Conservation (phyloP, 2,797 vertebrate genomes). For the Smutsia gigantea region DNA sequence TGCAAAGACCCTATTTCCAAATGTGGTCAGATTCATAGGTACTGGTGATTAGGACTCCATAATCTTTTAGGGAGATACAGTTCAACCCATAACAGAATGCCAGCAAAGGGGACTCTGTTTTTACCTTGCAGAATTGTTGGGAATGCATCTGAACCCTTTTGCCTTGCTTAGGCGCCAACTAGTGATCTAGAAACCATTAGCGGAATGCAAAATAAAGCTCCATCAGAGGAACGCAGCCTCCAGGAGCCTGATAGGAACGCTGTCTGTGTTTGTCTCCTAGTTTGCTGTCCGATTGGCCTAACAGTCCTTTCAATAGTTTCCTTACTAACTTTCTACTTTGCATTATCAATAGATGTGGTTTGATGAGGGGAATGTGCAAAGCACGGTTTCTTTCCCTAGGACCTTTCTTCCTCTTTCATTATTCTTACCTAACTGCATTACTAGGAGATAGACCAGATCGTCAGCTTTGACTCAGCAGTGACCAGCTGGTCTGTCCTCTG, state of each 20-base stretch:
- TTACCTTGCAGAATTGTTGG: not conserved
- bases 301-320: not conserved
- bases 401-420: not conserved
- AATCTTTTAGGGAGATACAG: not conserved
- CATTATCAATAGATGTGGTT: not conserved
- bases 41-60: not conserved
- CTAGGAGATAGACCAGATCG: slow-evolving; percentile 34
- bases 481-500: not conserved
- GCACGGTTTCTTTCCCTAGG: not conserved
- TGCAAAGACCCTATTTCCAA: not conserved
- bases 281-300: not conserved
- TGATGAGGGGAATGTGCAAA: not conserved
- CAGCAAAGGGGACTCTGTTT: not conserved
- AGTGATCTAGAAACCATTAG: not conserved
- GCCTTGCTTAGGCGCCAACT: not conserved
- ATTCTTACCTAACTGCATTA: slow-evolving; percentile 26
- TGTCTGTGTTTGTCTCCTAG: not conserved
- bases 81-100: not conserved
- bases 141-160: not conserved
- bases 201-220: not conserved
- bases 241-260: accelerated
- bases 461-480: not conserved
- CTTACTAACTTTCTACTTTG: not conserved
- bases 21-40: not conserved
- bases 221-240: not conserved